Conservation (phyloP, 1,140 invertebrate genomes). For the Atopsyche davidsoni region DNA sequence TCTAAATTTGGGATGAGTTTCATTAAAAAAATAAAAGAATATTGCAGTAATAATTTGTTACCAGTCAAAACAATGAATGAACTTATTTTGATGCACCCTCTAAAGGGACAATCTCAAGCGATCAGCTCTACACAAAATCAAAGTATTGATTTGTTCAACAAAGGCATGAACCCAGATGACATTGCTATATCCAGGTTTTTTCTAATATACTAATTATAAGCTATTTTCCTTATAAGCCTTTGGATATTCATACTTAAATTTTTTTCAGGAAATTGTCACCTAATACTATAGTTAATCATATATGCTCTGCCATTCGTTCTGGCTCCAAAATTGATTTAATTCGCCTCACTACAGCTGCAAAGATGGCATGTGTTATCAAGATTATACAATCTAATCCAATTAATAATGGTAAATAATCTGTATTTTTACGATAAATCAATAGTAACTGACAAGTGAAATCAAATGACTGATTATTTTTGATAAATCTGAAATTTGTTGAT, state of each 20-base stretch:
- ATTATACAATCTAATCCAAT: constrained; percentile 13
- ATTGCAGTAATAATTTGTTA: constrained; percentile 7
- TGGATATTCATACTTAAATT: not conserved
- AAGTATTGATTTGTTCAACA: constrained; percentile 10
- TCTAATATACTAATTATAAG: not conserved
- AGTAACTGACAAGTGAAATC: too few relatives aligned
- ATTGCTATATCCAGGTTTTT: constrained; percentile 19
- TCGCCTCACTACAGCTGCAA: constrained; percentile 11
- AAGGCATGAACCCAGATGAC: constrained; percentile 3
- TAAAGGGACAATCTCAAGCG: not conserved
- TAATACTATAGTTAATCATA: constrained; percentile 17
- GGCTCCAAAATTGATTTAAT: constrained; percentile 12
- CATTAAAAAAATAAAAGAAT: constrained; percentile 30
- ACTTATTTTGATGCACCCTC: constrained; percentile 4
- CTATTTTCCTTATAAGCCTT: not conserved
- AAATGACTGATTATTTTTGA: not conserved
- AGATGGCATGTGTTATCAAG: constrained; percentile 13
- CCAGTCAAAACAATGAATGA: constrained; percentile 1
- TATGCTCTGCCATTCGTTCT: constrained; percentile 6
- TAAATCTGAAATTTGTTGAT: not conserved
- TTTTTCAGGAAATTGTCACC: constrained; percentile 19
- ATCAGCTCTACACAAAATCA: constrained; percentile 9
- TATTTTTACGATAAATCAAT: not conserved
- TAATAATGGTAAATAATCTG: constrained; percentile 17
- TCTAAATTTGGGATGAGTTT: constrained; percentile 49